Conservation (phyloP, 2,797 vertebrate species). For the Labroides dimidiatus region DNA sequence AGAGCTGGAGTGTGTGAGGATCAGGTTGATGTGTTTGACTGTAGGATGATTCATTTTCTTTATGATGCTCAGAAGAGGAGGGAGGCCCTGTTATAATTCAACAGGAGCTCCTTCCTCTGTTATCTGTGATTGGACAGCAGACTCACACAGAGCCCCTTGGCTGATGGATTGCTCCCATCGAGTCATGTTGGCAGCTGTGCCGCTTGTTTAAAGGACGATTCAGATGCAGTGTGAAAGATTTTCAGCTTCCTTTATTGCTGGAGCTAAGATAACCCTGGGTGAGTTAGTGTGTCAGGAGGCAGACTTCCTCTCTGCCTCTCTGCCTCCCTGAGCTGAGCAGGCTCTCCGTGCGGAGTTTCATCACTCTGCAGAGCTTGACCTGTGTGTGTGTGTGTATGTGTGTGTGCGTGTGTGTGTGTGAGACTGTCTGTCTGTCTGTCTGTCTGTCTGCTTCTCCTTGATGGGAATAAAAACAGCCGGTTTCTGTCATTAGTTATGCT, state of each 20-base stretch:
- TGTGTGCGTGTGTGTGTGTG: too few relatives aligned
- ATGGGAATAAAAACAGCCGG: too few relatives aligned
- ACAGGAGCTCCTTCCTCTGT: slow-evolving; percentile 39
- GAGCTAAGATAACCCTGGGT: slow-evolving; percentile 70
- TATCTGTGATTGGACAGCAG: slow-evolving; percentile 68
- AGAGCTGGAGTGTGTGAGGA: not conserved
- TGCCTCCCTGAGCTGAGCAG: slow-evolving; percentile 36
- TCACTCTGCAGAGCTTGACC: slow-evolving; percentile 63
- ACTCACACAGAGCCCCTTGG: slow-evolving; percentile 38
- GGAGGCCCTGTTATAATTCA: slow-evolving; percentile 37
- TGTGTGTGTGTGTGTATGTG: slow-evolving; percentile 24
- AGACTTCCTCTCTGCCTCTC: slow-evolving; percentile 25
- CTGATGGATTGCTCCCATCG: slow-evolving; percentile 63
- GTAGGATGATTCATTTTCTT: too few relatives aligned
- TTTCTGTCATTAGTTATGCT: too few relatives aligned
- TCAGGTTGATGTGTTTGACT: too few relatives aligned
- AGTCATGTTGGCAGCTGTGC: slow-evolving; percentile 65
- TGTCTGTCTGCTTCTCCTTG: too few relatives aligned
- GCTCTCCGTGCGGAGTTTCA: slow-evolving; percentile 60
- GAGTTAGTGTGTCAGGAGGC: slow-evolving; percentile 71
- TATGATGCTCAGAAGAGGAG: too few relatives aligned
- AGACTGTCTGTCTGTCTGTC: too few relatives aligned
- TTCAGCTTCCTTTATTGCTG: slow-evolving; percentile 70
- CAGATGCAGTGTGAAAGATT: slow-evolving; percentile 78
- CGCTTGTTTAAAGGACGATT: slow-evolving; percentile 82